phyloP scores from a whole-genome alignment of 2,888 invertebrate genomes.

The Diarsia mendica region DNA sequence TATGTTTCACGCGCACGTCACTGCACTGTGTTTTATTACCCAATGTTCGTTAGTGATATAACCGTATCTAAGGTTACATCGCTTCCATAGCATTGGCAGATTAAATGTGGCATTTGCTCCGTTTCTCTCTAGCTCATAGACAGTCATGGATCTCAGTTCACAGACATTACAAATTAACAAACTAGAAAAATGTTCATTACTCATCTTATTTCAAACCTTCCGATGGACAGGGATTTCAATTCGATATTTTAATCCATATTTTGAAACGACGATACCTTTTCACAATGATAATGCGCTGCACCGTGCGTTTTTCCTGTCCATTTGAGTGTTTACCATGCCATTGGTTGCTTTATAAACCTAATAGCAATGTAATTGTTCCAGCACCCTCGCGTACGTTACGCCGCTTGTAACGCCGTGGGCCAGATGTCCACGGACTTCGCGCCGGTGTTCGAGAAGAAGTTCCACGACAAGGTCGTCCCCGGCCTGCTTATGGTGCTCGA shows the following conservation, averaged over 20 bases:
- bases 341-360: background rate
- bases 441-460: slow-evolving; percentile 98
- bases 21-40: slow-evolving; percentile 54
- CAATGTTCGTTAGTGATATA: slow-evolving; percentile 89
- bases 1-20: background rate
- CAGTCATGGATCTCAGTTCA: slow-evolving; percentile 86
- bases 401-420: slow-evolving; percentile 99
- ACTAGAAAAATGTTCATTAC: background rate
- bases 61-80: slow-evolving; percentile 73
- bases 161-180: slow-evolving; percentile 71
- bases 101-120: slow-evolving; percentile 85
- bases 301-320: background rate
- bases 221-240: background rate
- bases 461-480: slow-evolving; percentile 98
- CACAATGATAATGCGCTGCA: background rate
- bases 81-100: slow-evolving; percentile 90
- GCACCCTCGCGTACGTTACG: slow-evolving; percentile 98
- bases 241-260: background rate
- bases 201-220: background rate
- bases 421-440: slow-evolving; percentile 99
- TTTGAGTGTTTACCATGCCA: background rate
- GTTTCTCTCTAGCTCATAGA: slow-evolving; percentile 79
- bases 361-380: slow-evolving; percentile 74
- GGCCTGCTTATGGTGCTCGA: slow-evolving; percentile 96
- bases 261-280: background rate